Conservation (phyloP, 2,888 invertebrate genomes). For the Yponomeuta malinellus region DNA sequence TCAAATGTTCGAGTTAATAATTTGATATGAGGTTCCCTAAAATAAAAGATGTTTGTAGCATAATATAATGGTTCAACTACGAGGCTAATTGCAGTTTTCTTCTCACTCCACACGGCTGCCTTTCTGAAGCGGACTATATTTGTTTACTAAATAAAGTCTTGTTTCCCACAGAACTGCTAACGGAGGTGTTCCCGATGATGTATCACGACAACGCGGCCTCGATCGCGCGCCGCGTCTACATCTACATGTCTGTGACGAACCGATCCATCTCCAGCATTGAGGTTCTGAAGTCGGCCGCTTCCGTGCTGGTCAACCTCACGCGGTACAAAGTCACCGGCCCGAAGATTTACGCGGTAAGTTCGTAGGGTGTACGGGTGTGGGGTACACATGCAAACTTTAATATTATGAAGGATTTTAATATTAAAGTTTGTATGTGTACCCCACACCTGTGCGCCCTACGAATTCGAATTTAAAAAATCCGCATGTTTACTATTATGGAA, state of each 20-base stretch:
- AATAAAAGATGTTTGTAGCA: too few relatives aligned
- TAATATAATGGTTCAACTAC: too few relatives aligned
- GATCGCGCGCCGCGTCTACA: slow-evolving; percentile 49
- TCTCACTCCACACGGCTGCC: too few relatives aligned
- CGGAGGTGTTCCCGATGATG: slow-evolving; percentile 64
- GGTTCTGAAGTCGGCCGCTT: slow-evolving; percentile 67
- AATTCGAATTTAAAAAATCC: too few relatives aligned
- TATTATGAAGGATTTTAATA: too few relatives aligned
- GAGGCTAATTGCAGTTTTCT: too few relatives aligned
- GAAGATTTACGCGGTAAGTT: slow-evolving; percentile 76
- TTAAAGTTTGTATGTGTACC: too few relatives aligned
- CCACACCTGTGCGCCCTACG: too few relatives aligned
- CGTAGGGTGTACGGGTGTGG: background rate
- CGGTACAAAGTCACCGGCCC: slow-evolving; percentile 77
- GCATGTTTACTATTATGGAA: too few relatives aligned
- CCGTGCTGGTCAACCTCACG: slow-evolving; percentile 80
- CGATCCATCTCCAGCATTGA: slow-evolving; percentile 78
- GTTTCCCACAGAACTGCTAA: slow-evolving; percentile 46
- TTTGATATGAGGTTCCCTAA: too few relatives aligned
- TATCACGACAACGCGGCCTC: slow-evolving; percentile 48
- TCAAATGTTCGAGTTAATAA: too few relatives aligned
- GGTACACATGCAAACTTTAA: too few relatives aligned
- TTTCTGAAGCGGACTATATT: background rate
- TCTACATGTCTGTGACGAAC: slow-evolving; percentile 65
- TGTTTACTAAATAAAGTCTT: background rate